Evolutionary conservation across 2,113 vertebrate species (phyloP).

Genomic region (Erythrocercus mccallii): DNA sequence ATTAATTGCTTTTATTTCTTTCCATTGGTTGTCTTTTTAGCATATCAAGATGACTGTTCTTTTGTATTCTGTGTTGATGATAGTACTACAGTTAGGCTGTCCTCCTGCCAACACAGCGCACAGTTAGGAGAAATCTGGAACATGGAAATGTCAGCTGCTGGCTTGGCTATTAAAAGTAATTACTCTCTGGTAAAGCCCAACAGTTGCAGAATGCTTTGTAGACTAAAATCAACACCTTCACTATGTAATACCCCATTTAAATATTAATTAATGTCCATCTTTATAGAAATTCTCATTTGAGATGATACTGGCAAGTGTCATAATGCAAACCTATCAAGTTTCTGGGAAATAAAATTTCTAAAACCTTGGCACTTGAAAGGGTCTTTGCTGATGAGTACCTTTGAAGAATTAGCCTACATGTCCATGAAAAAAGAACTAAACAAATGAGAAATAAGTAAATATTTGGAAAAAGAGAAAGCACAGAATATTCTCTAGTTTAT

Average conservation of each 20-base stretch:
- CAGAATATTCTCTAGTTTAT: neutral
- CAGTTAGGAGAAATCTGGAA: neutral
- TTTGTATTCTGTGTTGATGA: neutral
- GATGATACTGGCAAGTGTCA: neutral
- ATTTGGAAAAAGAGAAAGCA: neutral
- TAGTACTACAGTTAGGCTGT: neutral
- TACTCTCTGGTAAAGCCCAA: neutral
- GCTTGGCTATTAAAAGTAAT: neutral
- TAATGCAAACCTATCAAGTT: neutral
- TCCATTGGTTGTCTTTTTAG: neutral
- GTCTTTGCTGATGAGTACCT: neutral
- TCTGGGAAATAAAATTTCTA: neutral
- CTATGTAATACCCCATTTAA: neutral
- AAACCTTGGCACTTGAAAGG: neutral
- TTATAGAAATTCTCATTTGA: neutral
- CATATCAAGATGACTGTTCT: neutral
- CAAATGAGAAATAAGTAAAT: neutral
- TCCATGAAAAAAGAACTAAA: neutral
- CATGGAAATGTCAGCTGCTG: neutral
- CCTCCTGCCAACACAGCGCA: neutral
- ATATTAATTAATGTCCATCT: neutral
- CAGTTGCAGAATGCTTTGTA: neutral
- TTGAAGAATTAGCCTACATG: neutral
- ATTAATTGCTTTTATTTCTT: neutral
- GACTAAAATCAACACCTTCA: neutral